These are phyloP conservation scores for Oxyura jamaicensis DNA, from an alignment of 2,113 vertebrate species.

Conservation along the genomic window DNA sequence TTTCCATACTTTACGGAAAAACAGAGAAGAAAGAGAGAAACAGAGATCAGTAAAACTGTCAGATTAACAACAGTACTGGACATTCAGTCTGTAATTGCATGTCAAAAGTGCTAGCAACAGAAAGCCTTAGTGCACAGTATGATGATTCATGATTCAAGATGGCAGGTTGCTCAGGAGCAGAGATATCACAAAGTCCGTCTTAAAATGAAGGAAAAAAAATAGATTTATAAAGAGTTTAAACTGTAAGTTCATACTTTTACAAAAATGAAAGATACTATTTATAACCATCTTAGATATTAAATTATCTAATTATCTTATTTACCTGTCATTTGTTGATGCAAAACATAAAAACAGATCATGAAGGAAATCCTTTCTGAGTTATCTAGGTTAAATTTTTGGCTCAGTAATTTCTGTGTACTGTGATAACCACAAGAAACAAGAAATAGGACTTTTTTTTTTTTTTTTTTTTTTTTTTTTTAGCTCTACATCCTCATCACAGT, in stretches of 20 bases:
- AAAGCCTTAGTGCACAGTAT: background rate
- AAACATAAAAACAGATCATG: background rate
- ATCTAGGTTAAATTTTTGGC: background rate
- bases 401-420: background rate
- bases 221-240: background rate
- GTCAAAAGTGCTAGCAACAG: background rate
- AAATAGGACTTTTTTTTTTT: background rate
- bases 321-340: background rate
- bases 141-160: background rate
- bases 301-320: background rate
- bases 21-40: background rate
- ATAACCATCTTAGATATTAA: background rate
- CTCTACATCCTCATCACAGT: background rate
- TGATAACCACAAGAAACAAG: fast-evolving
- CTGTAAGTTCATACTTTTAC: background rate
- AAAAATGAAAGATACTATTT: background rate
- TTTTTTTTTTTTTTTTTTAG: too few species aligned
- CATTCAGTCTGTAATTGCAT: background rate
- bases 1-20: background rate
- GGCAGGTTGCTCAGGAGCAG: background rate
- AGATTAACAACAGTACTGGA: background rate
- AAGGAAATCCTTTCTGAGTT: background rate
- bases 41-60: background rate
- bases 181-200: background rate
- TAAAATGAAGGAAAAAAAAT: background rate